These are phyloP conservation scores for Galago senegalensis DNA, from an alignment of 2,797 vertebrate genomes.

Conservation along the genomic window DNA sequence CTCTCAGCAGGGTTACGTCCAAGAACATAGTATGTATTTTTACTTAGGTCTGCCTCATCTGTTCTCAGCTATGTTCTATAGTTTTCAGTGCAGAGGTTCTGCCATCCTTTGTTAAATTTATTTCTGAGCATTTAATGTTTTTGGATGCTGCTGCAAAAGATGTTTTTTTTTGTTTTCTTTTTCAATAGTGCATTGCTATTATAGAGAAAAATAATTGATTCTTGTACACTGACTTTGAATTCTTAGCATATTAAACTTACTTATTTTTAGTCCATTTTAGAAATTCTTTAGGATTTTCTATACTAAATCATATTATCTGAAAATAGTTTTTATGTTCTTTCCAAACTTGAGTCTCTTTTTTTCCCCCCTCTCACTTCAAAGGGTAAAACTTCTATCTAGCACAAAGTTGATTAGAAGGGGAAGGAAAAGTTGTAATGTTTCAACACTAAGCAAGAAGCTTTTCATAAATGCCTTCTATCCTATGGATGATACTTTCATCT, in stretches of 20 bases:
- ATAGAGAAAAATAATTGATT: conserved; percentile 31
- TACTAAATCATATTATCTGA: neutral
- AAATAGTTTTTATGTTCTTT: conserved; percentile 18
- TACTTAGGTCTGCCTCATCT: neutral
- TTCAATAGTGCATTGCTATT: neutral
- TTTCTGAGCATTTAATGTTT: neutral
- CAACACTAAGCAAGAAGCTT: neutral
- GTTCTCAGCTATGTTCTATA: neutral
- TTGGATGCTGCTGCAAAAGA: neutral
- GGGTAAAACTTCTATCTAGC: neutral
- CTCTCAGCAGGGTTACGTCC: neutral
- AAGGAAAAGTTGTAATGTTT: neutral
- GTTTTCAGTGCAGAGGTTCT: neutral
- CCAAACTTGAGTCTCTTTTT: neutral
- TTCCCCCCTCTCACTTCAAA: neutral
- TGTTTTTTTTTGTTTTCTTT: neutral
- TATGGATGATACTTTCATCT: neutral
- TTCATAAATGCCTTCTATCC: neutral
- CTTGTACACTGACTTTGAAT: neutral
- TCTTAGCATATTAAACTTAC: neutral
- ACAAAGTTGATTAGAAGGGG: neutral
- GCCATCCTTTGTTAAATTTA: neutral
- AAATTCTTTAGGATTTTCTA: neutral
- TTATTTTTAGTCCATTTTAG: neutral
- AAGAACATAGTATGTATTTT: neutral